Base-by-base conservation (phyloP, 1,140 invertebrate genomes). In the Drosophila simulans region DNA sequence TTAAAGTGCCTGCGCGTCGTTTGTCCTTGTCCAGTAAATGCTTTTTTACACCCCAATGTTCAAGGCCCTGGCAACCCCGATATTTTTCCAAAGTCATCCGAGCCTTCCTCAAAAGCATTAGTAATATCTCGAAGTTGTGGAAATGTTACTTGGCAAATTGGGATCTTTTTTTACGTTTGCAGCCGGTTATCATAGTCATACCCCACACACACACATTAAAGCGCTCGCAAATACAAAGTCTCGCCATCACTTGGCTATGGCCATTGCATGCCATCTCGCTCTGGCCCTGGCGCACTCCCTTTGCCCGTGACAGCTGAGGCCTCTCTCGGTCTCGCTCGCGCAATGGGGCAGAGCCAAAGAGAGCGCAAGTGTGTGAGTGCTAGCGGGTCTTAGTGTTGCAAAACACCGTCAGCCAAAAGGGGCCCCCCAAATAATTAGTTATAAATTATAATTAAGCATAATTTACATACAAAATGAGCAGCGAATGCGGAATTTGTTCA, bases 321-420 rank as follows among this genome's bases (percentile, higher is more conserved):
- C 56, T 72, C 58, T 48, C 48, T 88, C 82, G 76, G 75, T 45
- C 83, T 83, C 84, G 79, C 76, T 89, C 84, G 65, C 40, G 31
- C 83, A 53, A 86, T 86, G 83, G 82, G 83, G 83, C 83, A 77
- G 83, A 77, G 80, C 83, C 77, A 89, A 88, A 83, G 84, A 52
- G 66, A 76, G 35, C 71, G 51, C 58, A 37, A 63, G 46, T 70
- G 27, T 88, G 83, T 59, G 65, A 66, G 71, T 56, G 56, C 53
- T 57, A 31, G 31, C 31, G 8, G 63, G 43, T 25, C 53, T 43
- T 34, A 88, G 84, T 88, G 84, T 88, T 88, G 84, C 42, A 80
- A 77, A 88, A 84, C 55, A 40, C 59, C 31, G 35, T 15, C 27
- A 27, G n/a, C 43, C 68, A 43, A 51, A 54, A 56, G 72, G 48